Evolutionary conservation across 2,888 invertebrate species (phyloP), one percentile per base, ranked within the genome.

Genomic region (Schrankia costaestrigalis): DNA sequence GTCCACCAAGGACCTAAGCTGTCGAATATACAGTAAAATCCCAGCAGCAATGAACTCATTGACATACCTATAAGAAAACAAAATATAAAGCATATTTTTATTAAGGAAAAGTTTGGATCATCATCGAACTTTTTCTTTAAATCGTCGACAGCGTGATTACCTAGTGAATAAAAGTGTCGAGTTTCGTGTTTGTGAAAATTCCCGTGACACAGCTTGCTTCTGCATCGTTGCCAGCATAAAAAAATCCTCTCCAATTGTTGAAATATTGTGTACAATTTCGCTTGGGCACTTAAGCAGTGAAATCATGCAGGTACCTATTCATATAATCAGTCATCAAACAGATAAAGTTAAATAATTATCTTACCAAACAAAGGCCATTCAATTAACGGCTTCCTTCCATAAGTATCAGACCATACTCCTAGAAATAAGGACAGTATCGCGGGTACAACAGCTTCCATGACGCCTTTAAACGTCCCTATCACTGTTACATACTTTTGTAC

Each of bases 351-450:
- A 6, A 22, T 22, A 4, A 22, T 10, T 14, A 14, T 12, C 78
- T 81, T 69, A 91, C 93, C 92, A 44, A 89, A 67, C 43, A 92
- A 80, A 2, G 93, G 90, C 52, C 90, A 80, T 2, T 93, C 67
- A 21, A 95, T 63, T 32, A 94, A 78, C 4, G 94, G 93, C 62
- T 93, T 92, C 26, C 95, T 88, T 13, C 95, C 95, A 78, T 93
- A 90, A 45, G 90, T 91, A 63, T 95, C 95, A 28, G 94, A 94
- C 95, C 95, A 95, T 0, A 94, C 93, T 5, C 95, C 95, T 45
- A 95, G 70, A 64, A 94, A 94, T 27, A 94, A 80, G 29, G 93
- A 91, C 5, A 93, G 69, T 24, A 93, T 58, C 0, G 93, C 91
- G 1, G 94, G 93, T 30, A 92, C 82, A 25, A 93, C 74, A 21